Evolutionary conservation across 2,797 vertebrate species (phyloP).

Genomic region (Eulemur mongoz): DNA sequence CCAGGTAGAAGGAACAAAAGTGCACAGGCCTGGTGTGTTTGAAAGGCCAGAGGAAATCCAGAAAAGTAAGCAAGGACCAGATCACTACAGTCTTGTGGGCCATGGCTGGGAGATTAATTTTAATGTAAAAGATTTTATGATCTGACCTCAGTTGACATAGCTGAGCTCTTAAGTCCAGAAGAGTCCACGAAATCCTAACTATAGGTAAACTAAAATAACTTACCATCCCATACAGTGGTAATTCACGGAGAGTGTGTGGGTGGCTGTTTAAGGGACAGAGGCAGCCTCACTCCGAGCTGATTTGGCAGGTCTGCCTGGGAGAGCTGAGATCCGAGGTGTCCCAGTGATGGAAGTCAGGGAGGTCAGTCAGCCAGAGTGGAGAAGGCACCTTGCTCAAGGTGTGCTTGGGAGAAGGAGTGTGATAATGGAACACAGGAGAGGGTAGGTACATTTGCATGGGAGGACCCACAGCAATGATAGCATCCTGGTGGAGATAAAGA

Average conservation of each 20-base stretch:
- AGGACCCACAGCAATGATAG: not conserved
- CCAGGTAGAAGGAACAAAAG: not conserved
- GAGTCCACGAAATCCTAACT: not conserved
- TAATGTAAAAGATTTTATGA: not conserved
- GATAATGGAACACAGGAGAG: not conserved
- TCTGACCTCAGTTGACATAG: not conserved
- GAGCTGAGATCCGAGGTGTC: not conserved
- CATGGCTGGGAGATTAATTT: not conserved
- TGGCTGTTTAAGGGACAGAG: not conserved
- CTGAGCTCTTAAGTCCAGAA: not conserved
- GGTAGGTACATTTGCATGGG: not conserved
- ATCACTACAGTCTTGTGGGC: not conserved
- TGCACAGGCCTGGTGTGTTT: not conserved
- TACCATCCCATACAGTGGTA: not conserved
- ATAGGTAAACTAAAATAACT: not conserved
- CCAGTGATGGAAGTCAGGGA: not conserved
- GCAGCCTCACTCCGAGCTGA: not conserved
- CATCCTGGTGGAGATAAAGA: not conserved
- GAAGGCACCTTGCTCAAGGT: not conserved
- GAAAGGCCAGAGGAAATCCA: not conserved
- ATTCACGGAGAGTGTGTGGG: rapidly evolving
- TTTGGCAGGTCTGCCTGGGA: not conserved
- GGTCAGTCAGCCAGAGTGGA: not conserved
- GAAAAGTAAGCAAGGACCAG: not conserved
- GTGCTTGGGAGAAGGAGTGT: not conserved